Evolutionary conservation across 2,113 vertebrate genomes (phyloP), one percentile per base, ranked within the genome.

Genomic region (Eudyptes chrysolophus): DNA sequence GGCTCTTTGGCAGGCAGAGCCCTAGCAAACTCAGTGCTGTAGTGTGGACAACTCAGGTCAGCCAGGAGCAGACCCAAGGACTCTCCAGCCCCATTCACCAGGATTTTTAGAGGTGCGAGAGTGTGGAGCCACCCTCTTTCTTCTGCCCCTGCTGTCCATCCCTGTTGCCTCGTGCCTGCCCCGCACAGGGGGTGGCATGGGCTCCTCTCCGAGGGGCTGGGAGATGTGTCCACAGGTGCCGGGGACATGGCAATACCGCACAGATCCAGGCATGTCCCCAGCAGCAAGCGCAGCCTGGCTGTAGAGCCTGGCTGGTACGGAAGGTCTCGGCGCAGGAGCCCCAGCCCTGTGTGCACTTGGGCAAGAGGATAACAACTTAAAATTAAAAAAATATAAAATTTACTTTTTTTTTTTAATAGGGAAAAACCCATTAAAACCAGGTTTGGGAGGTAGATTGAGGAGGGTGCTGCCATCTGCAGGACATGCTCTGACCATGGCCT

Each of bases 101-200:
- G 38, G 10, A 71, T 34, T 54, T 80, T 80, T n/a, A 62, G 49
- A 44, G 24, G 17, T 3, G 16, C 20, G 30, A 42, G 49, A 55
- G 32, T 2, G 7, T 22, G 40, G 68, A 91, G 18, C 17, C 62
- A 51, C 48, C 26, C 30, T 32, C 65, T 80, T n/a, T 22, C n/a
- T 58, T 27, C 70, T 85, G 52, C 32, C 68, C 57, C 18, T 54
- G 46, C 65, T 49, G 46, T 49, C 58, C 29, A 10, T 46, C 70
- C 26, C 51, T 36, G 0, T 3, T 32, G 24, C 10, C 17, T 69
- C 1, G 0, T 0, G 3, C 30, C 60, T 79, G 71, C 27, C 14
- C 3, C 17, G 9, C 0, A 0, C n/a, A 61, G 32, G 6, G 19
- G 12, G 5, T 44, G 21, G 9, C 22, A 49, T 0, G 1, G 49